Evolutionary conservation across 2,888 invertebrate genomes (phyloP).

Genomic region (Glaucopsyche alexis): DNA sequence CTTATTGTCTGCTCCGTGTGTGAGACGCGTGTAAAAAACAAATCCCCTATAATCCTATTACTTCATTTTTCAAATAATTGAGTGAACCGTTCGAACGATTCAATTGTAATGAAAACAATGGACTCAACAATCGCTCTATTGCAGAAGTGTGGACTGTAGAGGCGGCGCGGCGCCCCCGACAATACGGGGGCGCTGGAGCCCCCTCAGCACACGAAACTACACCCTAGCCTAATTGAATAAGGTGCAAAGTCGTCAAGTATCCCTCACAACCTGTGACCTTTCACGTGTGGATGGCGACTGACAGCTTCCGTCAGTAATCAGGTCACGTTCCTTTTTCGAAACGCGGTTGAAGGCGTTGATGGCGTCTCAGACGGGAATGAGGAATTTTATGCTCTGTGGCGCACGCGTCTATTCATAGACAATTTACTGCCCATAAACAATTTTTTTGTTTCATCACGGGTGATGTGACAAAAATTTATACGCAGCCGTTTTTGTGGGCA

Average conservation of each 20-base stretch:
- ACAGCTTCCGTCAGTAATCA: slow-evolving; percentile 76
- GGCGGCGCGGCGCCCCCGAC: slow-evolving; percentile 51
- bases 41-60: slow-evolving; percentile 19
- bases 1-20: slow-evolving; percentile 1
- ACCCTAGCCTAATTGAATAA: slow-evolving; percentile 45
- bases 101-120: slow-evolving; percentile 45
- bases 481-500: slow-evolving; percentile 5
- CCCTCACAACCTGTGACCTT: slow-evolving; percentile 55
- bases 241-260: slow-evolving; percentile 45
- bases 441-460: background rate
- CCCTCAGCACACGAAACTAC: slow-evolving; percentile 44
- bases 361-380: slow-evolving; percentile 44
- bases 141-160: slow-evolving; percentile 48
- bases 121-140: slow-evolving; percentile 51
- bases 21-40: slow-evolving; percentile 21
- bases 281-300: slow-evolving; percentile 57
- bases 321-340: slow-evolving; percentile 78
- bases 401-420: slow-evolving; percentile 43
- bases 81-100: slow-evolving; percentile 37
- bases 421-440: slow-evolving; percentile 42
- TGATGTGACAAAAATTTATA: slow-evolving; percentile 6
- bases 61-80: slow-evolving; percentile 30
- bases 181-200: slow-evolving; percentile 46
- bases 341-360: slow-evolving; percentile 52
- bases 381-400: slow-evolving; percentile 40